Conservation (phyloP, 2,888 invertebrate species). For the Hirtodrosophila alboralis region DNA sequence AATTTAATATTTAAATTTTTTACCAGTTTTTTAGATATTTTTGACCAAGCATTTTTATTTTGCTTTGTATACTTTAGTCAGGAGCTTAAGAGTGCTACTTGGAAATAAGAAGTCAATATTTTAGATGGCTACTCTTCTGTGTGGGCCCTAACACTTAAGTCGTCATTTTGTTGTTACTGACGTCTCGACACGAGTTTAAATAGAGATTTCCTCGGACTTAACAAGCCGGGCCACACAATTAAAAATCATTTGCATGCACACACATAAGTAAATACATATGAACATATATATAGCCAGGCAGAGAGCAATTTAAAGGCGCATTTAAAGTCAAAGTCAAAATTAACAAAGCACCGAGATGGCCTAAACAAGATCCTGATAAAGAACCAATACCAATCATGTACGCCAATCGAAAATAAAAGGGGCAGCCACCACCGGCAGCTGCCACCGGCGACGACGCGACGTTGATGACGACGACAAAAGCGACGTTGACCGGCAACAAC, state of each 20-base stretch:
- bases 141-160: constrained; percentile 50
- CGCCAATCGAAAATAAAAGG: constrained; percentile 49
- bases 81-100: no score
- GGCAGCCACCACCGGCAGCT: constrained; percentile 55
- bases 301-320: constrained; percentile 52
- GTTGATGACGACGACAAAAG: constrained; percentile 14
- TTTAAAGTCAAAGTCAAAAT: constrained; percentile 52
- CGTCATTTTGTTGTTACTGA: constrained; percentile 55
- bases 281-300: no score
- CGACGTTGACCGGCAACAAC: constrained; percentile 66
- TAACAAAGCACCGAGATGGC: constrained; percentile 74
- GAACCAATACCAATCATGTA: constrained; percentile 75
- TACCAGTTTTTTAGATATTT: no score
- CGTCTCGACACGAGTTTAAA: constrained; percentile 57
- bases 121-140: constrained; percentile 24
- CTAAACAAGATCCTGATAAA: constrained; percentile 77
- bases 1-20: no score
- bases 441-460: constrained; percentile 65
- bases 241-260: constrained; percentile 72
- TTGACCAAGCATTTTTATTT: no score
- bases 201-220: constrained; percentile 60
- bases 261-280: no score
- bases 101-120: neutral
- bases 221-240: constrained; percentile 60
- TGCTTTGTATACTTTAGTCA: no score